Base-by-base conservation (phyloP, 2,113 vertebrate species). In the Atrichornis clamosus region DNA sequence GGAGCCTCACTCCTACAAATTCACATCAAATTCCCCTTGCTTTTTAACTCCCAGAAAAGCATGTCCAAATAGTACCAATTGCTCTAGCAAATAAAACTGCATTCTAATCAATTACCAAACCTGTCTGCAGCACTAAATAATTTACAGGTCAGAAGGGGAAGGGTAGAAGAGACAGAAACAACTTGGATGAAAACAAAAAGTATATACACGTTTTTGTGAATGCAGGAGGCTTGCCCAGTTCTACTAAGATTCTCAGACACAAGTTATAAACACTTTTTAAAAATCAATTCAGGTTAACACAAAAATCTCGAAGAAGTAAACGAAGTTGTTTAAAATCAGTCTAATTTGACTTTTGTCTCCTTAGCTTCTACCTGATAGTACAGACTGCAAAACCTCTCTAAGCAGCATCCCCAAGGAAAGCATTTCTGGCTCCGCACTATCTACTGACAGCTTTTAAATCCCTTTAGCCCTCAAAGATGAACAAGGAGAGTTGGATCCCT, bases 121-220 rank as follows among this genome's bases (percentile, higher is more conserved):
- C 16, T 1, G 1, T 30, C 69, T n/a, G 50, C 56, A 72, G 53
- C 26, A 58, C n/a, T 16, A 13, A 64, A 21, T 56, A 41, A 41
- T 10, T 32, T 8, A 39, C 4, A 10, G 50, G 26, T 13, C 33
- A 32, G 62, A 59, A 75, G 27, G 22, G 42, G 9, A 59, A 58
- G 23, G 20, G 21, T 35, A 59, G 11, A 47, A 84, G n/a, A 44
- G 5, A n/a, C 15, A 64, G 46, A 82, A 76, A 0, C 32, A 32
- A 50, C 53, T 33, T 18, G 23, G 44, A 35, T 13, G 28, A 63
- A 60, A 73, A 68, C 10, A 49, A 13, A 41, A n/a, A 78, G 16
- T 1, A 30, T 1, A 37, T 2, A 27, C 0, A 0, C 44, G 12
- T 35, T 37, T 35, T 11, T 9, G 23, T 8, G 47, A 79, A 52